These are phyloP conservation scores for Drosophila buzzatii DNA, from an alignment of 2,888 invertebrate genomes.

Conservation along the genomic window DNA sequence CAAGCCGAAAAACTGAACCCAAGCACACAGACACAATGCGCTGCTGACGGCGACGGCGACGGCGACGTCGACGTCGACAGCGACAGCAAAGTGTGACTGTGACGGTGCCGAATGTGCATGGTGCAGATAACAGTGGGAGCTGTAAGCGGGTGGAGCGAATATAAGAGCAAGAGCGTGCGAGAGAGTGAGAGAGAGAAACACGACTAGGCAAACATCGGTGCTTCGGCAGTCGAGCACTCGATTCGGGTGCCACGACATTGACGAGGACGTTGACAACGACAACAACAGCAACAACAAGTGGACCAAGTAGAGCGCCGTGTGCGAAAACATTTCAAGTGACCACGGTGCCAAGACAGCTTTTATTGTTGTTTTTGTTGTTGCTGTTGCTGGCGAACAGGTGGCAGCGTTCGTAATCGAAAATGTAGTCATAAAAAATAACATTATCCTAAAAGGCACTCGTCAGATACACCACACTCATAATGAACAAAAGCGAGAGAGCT, in stretches of 20 bases:
- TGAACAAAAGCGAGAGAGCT: background rate
- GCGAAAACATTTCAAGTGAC: constrained; percentile 46
- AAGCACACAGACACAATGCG: constrained; percentile 61
- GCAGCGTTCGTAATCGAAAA: constrained; percentile 40
- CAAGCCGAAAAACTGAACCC: constrained; percentile 45
- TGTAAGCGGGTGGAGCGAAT: constrained; percentile 3
- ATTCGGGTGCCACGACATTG: constrained; percentile 61
- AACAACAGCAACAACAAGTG: constrained; percentile 40
- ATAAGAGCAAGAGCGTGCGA: constrained; percentile 13
- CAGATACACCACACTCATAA: constrained; percentile 18
- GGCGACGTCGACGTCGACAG: constrained; percentile 32
- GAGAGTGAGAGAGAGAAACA: constrained; percentile 17
- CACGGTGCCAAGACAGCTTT: constrained; percentile 7
- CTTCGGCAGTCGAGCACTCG: constrained; percentile 46
- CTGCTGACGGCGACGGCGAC: constrained; percentile 17
- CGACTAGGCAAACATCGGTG: constrained; percentile 24
- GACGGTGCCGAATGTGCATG: constrained; percentile 65
- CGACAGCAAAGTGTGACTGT: constrained; percentile 69
- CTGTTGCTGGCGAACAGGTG: constrained; percentile 49
- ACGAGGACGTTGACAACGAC: constrained; percentile 61
- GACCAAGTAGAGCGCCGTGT: constrained; percentile 29
- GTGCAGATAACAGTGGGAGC: constrained; percentile 61
- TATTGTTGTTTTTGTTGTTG: constrained; percentile 23
- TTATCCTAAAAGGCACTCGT: constrained; percentile 45
- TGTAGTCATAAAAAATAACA: constrained; percentile 52